These are phyloP conservation scores for Carabus problematicus DNA, from an alignment of 2,888 invertebrate species.

Conservation along the genomic window DNA sequence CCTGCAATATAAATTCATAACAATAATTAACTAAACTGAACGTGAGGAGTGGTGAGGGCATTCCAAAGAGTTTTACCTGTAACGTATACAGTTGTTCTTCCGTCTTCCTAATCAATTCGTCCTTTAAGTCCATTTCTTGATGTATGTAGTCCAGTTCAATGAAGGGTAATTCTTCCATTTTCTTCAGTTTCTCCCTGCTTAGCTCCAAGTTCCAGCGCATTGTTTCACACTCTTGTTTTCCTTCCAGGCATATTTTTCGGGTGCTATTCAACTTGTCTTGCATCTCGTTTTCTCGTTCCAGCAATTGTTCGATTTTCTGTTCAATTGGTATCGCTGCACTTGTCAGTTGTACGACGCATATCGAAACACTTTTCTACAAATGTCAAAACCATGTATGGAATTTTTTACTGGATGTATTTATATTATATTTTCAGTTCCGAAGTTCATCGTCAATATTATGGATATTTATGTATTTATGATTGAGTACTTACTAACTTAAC, in stretches of 20 bases:
- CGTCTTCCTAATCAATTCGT: not conserved
- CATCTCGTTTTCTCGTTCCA: constrained; percentile 35
- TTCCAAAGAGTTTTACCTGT: not conserved
- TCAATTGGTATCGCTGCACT: constrained; percentile 5
- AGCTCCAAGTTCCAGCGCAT: not conserved
- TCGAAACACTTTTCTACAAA: not conserved
- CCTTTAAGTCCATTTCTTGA: too few species aligned
- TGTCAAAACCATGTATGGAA: not conserved
- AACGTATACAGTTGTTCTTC: not conserved
- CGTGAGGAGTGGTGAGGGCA: too few species aligned
- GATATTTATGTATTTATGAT: not conserved
- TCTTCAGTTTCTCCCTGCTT: constrained; percentile 15
- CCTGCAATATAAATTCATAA: constrained; percentile 24
- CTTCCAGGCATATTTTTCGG: constrained; percentile 9
- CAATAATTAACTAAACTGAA: not conserved
- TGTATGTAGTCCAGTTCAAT: not conserved
- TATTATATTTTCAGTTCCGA: too few species aligned
- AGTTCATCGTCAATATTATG: too few species aligned
- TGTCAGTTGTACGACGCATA: constrained; percentile 1
- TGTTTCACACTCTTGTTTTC: constrained; percentile 19
- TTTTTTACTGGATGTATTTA: not conserved
- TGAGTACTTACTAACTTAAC: constrained; percentile 1
- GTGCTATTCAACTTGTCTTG: constrained; percentile 48
- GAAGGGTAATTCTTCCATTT: constrained; percentile 12
- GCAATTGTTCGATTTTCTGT: constrained; percentile 38